phyloP scores from a whole-genome alignment of 1,140 invertebrate genomes.

The Drosophila santomea region DNA sequence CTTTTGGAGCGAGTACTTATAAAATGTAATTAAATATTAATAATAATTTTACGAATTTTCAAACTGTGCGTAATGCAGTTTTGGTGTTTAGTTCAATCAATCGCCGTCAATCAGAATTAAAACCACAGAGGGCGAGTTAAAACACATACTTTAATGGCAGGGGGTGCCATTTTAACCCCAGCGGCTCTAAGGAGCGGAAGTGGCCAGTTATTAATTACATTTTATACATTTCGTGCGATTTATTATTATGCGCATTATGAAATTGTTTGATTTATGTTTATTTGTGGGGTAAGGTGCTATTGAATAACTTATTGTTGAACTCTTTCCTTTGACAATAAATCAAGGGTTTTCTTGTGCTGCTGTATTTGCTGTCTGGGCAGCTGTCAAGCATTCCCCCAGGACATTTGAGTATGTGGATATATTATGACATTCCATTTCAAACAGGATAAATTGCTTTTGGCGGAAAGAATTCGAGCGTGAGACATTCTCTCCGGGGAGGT shows the following conservation, averaged over 20 bases:
- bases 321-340: slow-evolving; percentile 50
- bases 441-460: slow-evolving; percentile 42
- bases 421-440: slow-evolving; percentile 50
- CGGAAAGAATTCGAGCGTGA: slow-evolving; percentile 33
- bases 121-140: not conserved
- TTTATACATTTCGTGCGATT: slow-evolving; percentile 55
- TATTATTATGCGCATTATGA: slow-evolving; percentile 59
- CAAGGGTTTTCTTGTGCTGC: slow-evolving; percentile 24
- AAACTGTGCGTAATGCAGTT: slow-evolving; percentile 44
- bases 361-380: slow-evolving; percentile 35
- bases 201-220: slow-evolving; percentile 72
- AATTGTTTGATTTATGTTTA: slow-evolving; percentile 62
- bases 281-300: not conserved
- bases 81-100: slow-evolving; percentile 45
- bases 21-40: slow-evolving; percentile 46
- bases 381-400: slow-evolving; percentile 47
- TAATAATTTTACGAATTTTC: slow-evolving; percentile 24
- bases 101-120: slow-evolving; percentile 28
- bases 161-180: not conserved
- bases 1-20: slow-evolving; percentile 20
- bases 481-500: slow-evolving; percentile 12
- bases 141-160: slow-evolving; percentile 1
- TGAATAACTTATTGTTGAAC: slow-evolving; percentile 53
- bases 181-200: slow-evolving; percentile 42
- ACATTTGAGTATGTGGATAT: slow-evolving; percentile 37